Evolutionary conservation across 2,113 vertebrate genomes (phyloP).

Genomic region (Casuarius casuarius): DNA sequence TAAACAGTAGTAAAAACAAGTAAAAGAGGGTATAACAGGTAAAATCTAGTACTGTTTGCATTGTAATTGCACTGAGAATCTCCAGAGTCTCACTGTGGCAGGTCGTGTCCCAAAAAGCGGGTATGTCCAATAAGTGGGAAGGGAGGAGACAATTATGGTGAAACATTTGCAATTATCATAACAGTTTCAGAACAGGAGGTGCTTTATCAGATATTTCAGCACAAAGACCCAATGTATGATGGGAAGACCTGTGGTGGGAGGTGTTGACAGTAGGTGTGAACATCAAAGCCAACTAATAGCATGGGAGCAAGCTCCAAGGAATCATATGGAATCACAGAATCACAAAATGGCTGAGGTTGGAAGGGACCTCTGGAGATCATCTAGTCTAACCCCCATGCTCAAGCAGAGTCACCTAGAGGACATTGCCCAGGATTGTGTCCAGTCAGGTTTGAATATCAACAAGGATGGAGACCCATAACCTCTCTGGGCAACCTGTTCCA

Average conservation of each 20-base stretch:
- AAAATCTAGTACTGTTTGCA: not conserved
- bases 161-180: not conserved
- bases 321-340: not conserved
- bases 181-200: conserved; percentile 16
- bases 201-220: not conserved
- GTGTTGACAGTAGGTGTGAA: not conserved
- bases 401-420: too few species aligned
- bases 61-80: not conserved
- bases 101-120: not conserved
- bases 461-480: too few species aligned
- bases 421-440: too few species aligned
- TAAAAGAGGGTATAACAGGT: not conserved
- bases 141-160: not conserved
- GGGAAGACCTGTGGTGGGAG: not conserved
- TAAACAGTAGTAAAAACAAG: not conserved
- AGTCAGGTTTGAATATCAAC: too few species aligned
- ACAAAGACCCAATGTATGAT: not conserved
- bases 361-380: too few species aligned
- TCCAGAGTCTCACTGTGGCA: not conserved
- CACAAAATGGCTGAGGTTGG: too few species aligned
- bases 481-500: too few species aligned
- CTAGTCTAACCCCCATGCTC: too few species aligned
- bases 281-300: not conserved
- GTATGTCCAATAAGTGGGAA: not conserved
- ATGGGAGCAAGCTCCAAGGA: not conserved